These are phyloP conservation scores for Agriotes lineatus DNA, from an alignment of 2,888 invertebrate species.

Conservation along the genomic window DNA sequence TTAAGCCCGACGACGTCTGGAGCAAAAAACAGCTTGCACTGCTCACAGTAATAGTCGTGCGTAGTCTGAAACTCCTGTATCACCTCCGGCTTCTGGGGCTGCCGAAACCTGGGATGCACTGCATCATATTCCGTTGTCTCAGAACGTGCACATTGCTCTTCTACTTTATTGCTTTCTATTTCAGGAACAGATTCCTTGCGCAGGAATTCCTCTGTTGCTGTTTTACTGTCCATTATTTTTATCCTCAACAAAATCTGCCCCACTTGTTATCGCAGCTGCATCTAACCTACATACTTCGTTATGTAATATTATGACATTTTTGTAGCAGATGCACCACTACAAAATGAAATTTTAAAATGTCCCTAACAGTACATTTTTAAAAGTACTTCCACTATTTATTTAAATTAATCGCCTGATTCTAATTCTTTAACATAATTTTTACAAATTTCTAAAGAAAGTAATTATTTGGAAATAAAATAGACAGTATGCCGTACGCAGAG, in stretches of 20 bases:
- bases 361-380: too few species aligned
- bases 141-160: neutral
- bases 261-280: too few species aligned
- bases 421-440: too few species aligned
- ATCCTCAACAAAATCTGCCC: too few species aligned
- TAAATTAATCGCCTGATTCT: too few species aligned
- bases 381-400: too few species aligned
- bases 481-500: too few species aligned
- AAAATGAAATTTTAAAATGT: too few species aligned
- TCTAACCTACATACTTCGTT: too few species aligned
- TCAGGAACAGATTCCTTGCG: slow-evolving; percentile 48
- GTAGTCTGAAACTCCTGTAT: slow-evolving; percentile 56
- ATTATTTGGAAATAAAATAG: too few species aligned
- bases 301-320: neutral
- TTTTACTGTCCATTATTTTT: slow-evolving; percentile 25
- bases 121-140: slow-evolving; percentile 58
- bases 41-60: slow-evolving; percentile 58
- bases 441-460: too few species aligned
- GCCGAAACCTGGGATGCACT: slow-evolving; percentile 59
- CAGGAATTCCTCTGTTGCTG: slow-evolving; percentile 15
- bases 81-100: slow-evolving; percentile 52
- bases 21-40: slow-evolving; percentile 59
- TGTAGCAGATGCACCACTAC: too few species aligned
- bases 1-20: slow-evolving; percentile 56
- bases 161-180: neutral